Evolutionary conservation across 1,140 invertebrate genomes (phyloP).

Genomic region (Trichonephila inaurata): DNA sequence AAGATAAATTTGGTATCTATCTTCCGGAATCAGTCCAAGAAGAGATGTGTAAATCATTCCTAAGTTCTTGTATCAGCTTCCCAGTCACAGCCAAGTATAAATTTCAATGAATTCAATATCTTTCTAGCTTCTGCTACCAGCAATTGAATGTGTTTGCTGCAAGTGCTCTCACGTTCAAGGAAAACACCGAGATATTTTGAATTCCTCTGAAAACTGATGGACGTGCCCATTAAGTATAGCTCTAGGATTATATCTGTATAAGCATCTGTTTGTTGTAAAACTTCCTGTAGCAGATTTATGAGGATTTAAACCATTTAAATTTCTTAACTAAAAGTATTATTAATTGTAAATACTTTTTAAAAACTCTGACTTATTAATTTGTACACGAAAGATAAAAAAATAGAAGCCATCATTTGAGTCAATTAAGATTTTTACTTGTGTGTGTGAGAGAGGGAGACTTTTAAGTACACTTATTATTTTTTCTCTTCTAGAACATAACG

Average conservation of each 20-base stretch:
- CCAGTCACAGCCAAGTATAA: background rate
- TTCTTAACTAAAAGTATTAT: too few relatives aligned
- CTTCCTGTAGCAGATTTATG: background rate
- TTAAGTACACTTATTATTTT: too few relatives aligned
- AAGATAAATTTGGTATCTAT: too few relatives aligned
- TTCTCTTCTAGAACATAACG: too few relatives aligned
- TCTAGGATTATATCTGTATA: background rate
- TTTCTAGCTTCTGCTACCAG: background rate
- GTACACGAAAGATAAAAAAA: too few relatives aligned
- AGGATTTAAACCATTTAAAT: background rate
- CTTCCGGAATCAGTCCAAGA: too few relatives aligned
- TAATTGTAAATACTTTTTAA: too few relatives aligned
- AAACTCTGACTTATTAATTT: too few relatives aligned
- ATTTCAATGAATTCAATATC: background rate
- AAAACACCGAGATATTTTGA: background rate
- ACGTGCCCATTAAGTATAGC: background rate
- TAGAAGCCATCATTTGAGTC: too few relatives aligned
- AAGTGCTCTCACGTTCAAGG: background rate
- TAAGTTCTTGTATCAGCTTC: background rate
- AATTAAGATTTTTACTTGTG: too few relatives aligned
- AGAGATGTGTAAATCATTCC: background rate
- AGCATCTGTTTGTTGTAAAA: background rate
- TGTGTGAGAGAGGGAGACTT: too few relatives aligned
- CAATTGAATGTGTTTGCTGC: background rate
- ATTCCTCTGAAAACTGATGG: background rate